phyloP scores from a whole-genome alignment of 1,140 invertebrate genomes.

The Rhynchophorus ferrugineus region DNA sequence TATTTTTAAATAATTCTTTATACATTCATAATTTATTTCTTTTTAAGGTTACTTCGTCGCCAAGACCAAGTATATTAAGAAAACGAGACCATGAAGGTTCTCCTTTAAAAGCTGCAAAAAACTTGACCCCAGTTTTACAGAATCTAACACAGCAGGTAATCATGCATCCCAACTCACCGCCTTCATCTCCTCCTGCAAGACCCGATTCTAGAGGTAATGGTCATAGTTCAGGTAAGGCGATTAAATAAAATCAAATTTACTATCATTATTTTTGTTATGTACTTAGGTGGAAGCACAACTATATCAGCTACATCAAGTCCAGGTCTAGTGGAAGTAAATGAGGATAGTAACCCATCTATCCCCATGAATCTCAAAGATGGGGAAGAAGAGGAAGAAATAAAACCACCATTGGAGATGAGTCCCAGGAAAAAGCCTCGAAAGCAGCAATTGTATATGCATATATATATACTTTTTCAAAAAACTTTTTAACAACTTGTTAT shows the following conservation, averaged over 20 bases:
- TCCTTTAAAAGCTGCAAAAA: slow-evolving; percentile 36
- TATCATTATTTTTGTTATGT: slow-evolving; percentile 10
- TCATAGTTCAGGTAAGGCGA: slow-evolving; percentile 45
- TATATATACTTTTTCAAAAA: not conserved
- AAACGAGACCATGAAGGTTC: slow-evolving; percentile 39
- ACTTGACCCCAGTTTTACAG: slow-evolving; percentile 44
- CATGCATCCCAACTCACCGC: slow-evolving; percentile 41
- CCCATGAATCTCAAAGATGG: slow-evolving; percentile 33
- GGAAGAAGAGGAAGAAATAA: slow-evolving; percentile 32
- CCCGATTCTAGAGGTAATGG: slow-evolving; percentile 46
- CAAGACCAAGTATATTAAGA: slow-evolving; percentile 38
- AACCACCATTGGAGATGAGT: slow-evolving; percentile 42
- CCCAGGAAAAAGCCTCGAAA: slow-evolving; percentile 72
- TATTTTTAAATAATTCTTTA: slow-evolving; percentile 4
- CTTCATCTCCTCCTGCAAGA: slow-evolving; percentile 42
- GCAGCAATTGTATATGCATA: slow-evolving; percentile 55
- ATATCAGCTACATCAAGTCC: slow-evolving; percentile 71
- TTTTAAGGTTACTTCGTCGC: slow-evolving; percentile 35
- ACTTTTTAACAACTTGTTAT: slow-evolving; percentile 9
- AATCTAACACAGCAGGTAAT: slow-evolving; percentile 27
- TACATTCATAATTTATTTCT: not conserved
- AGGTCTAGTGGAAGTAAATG: slow-evolving; percentile 56
- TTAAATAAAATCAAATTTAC: slow-evolving; percentile 3
- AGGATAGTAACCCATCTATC: slow-evolving; percentile 46
- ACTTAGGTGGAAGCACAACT: slow-evolving; percentile 59